Base-by-base conservation (phyloP, 2,797 vertebrate species). In the Arremon aurantiirostris region DNA sequence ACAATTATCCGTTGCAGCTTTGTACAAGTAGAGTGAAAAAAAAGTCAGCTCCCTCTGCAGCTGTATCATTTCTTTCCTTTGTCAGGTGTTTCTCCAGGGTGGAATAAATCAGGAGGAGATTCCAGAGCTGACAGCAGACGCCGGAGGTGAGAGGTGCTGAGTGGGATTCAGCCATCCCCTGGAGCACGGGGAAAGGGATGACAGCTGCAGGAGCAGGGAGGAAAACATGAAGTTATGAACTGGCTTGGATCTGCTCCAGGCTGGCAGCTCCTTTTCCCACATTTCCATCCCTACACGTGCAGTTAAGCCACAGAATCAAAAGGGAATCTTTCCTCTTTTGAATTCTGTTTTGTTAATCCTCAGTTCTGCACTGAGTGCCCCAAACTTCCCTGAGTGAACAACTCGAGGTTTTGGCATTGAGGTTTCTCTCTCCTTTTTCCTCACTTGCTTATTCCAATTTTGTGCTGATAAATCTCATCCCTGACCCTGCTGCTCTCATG, bases 401-500 rank as follows among this genome's bases (percentile, higher is more conserved):
- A n/a, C n/a, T n/a, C n/a, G n/a, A n/a, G 1, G 12, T 37, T 61
- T 79, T 46, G 35, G 14, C 22, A 2, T 4, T 1, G 2, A 19
- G 17, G 13, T 32, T 70, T 35, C n/a, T 37, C 55, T 4, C 46
- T 39, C 28, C 9, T 2, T 49, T 60, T 72, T 46, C 39, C 46
- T 78, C 47, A 1, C 27, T 71, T n/a, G 28, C 20, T 71, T 41
- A 18, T 24, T 30, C n/a, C 47, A 8, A 2, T 35, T 53, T 30
- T 7, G 0, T 34, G 30, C 19, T 4, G 12, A 12, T 46, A 24
- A 69, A 41, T 56, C 27, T 2, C 11, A 12, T 28, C 19, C 73
- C 39, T 9, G 79, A 18, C 39, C 22, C 22, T 0, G 0, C 41
- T 10, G 6, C 26, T 13, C 35, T 12, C 3, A 0, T 47, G 26